Percentiles rank a stretch among this genome's conserved stretches.
Conservation (phyloP, 1,140 invertebrate species). For the Metopolophium dirhodum region DNA sequence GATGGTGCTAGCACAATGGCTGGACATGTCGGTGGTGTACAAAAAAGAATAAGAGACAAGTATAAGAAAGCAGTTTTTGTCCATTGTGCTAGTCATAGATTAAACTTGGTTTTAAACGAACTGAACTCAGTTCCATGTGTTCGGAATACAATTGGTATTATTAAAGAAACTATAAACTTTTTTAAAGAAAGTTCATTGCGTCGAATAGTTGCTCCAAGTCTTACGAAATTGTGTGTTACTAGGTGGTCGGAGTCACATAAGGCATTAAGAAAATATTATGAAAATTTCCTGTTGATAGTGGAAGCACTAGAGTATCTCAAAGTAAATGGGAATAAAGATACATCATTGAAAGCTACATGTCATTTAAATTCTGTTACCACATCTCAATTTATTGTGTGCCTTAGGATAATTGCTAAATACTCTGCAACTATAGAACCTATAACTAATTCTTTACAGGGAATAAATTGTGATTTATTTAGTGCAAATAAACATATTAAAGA, state of each 20-base stretch:
- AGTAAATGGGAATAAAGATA: too few species aligned
- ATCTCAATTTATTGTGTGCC: too few species aligned
- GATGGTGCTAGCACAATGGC: slow-evolving; percentile 6
- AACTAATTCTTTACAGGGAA: too few species aligned
- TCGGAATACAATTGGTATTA: slow-evolving; percentile 10
- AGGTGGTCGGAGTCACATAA: slow-evolving; percentile 10
- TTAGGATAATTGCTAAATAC: too few species aligned
- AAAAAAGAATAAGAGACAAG: neutral
- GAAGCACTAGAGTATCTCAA: too few species aligned
- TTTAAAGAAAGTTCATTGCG: neutral
- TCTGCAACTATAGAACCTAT: too few species aligned
- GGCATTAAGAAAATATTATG: neutral
- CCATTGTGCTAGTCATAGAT: neutral
- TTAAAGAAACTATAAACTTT: slow-evolving; percentile 21
- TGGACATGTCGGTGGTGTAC: neutral
- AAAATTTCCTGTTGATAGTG: too few species aligned
- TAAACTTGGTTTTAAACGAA: slow-evolving; percentile 33
- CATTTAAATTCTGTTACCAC: too few species aligned
- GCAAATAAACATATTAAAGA: too few species aligned
- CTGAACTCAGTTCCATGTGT: slow-evolving; percentile 1
- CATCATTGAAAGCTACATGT: too few species aligned
- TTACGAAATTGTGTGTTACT: slow-evolving; percentile 20
- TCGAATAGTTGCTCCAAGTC: slow-evolving; percentile 14
- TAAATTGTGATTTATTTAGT: too few species aligned
- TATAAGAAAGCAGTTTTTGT: neutral